These are phyloP conservation scores for Nephrotoma appendiculata DNA, from an alignment of 2,888 invertebrate genomes.

Conservation along the genomic window DNA sequence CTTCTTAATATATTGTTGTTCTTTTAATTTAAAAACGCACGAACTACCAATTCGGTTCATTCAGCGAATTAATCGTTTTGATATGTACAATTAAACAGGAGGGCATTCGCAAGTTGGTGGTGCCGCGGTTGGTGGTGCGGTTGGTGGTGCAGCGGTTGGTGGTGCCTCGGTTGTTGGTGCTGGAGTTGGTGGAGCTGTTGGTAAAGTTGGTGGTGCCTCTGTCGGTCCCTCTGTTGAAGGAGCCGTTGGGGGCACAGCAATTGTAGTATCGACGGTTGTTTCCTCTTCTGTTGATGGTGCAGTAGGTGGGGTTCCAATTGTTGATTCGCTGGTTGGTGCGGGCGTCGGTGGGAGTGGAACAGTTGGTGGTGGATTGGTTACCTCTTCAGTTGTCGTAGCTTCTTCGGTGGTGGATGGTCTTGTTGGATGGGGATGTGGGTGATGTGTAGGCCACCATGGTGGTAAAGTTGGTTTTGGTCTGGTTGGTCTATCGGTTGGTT, in stretches of 20 bases:
- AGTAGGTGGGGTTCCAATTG: not conserved
- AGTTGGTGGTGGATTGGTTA: not conserved
- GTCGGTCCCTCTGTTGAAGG: not conserved
- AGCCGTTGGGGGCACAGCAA: too few relatives aligned
- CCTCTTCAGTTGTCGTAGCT: not conserved
- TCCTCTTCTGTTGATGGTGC: too few relatives aligned
- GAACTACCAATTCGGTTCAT: too few relatives aligned
- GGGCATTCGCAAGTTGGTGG: too few relatives aligned
- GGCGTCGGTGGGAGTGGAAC: not conserved
- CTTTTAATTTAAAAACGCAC: too few relatives aligned
- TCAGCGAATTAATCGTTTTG: too few relatives aligned
- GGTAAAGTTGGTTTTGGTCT: not conserved
- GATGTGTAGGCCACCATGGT: too few relatives aligned
- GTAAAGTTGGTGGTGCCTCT: not conserved
- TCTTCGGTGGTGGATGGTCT: too few relatives aligned
- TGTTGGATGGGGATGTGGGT: too few relatives aligned
- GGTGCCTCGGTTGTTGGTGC: not conserved
- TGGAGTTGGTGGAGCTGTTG: not conserved
- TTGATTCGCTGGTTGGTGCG: not conserved
- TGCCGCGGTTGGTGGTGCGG: not conserved
- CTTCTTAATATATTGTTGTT: too few relatives aligned
- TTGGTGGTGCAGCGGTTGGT: not conserved
- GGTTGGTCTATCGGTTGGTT: slow-evolving; percentile 15
- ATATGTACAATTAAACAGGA: too few relatives aligned
- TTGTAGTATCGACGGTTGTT: too few relatives aligned